A percentile compares a stretch with the other conserved stretches of the same genome.
phyloP scores from a whole-genome alignment of 2,888 invertebrate species.

The Craniophora ligustri region DNA sequence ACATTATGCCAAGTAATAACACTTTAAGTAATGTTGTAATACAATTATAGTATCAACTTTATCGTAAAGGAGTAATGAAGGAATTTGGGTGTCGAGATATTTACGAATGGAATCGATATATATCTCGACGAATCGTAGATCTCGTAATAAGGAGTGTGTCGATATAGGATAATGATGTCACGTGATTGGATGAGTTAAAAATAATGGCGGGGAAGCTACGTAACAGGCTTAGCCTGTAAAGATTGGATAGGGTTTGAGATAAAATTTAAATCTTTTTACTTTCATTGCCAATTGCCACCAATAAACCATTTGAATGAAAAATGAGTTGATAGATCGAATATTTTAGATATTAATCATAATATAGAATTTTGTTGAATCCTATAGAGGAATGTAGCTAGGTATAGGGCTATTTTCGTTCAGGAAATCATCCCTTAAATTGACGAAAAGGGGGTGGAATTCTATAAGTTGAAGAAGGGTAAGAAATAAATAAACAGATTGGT shows the following conservation, averaged over 20 bases:
- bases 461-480: no score
- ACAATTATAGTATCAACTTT: slow-evolving; percentile 50
- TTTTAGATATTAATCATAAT: no score
- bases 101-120: slow-evolving; percentile 22
- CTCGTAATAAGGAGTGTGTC: slow-evolving; percentile 18
- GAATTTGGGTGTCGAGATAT: slow-evolving; percentile 12
- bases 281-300: no score
- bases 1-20: slow-evolving; percentile 37
- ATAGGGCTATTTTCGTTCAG: no score
- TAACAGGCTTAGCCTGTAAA: slow-evolving; percentile 7
- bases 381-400: no score
- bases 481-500: no score
- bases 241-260: slow-evolving; percentile 18
- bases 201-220: slow-evolving; percentile 36
- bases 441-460: no score
- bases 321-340: no score
- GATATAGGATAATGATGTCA: slow-evolving; percentile 28
- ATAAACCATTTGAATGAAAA: no score
- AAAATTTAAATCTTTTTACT: slow-evolving; percentile 10
- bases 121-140: slow-evolving; percentile 21
- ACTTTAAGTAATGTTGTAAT: slow-evolving; percentile 48
- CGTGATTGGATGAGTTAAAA: slow-evolving; percentile 39
- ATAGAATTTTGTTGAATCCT: no score
- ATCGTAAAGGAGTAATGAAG: slow-evolving; percentile 17
- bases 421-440: no score